Percentiles rank a stretch among this genome's conserved stretches.
Conservation (phyloP, 2,113 vertebrate species). For the Seriola quinqueradiata region DNA sequence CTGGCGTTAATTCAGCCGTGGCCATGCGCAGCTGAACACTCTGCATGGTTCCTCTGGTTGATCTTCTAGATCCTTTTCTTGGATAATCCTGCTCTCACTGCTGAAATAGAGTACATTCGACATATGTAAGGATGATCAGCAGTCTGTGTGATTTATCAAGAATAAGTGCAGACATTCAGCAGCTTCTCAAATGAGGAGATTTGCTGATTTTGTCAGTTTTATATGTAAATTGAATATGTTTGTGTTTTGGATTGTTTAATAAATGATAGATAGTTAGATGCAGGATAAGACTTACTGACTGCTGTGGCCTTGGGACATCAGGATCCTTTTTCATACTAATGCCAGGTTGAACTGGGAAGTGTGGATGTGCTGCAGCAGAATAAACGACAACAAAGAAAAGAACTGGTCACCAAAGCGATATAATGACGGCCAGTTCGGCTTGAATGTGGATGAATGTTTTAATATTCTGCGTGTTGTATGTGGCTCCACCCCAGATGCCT, state of each 20-base stretch:
- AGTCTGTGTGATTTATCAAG: no score
- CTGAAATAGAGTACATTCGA: conserved; percentile 26
- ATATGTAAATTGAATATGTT: background rate
- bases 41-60: conserved; percentile 28
- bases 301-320: background rate
- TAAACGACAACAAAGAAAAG: conserved; percentile 20
- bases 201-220: background rate
- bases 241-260: no score
- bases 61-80: conserved; percentile 36
- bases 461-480: conserved; percentile 45
- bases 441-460: conserved; percentile 36
- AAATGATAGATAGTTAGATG: no score
- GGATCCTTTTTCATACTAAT: background rate
- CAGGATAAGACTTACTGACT: background rate
- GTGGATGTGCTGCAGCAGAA: background rate
- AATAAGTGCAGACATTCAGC: background rate
- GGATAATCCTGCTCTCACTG: conserved; percentile 60
- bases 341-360: background rate
- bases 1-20: conserved; percentile 1
- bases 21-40: conserved; percentile 1
- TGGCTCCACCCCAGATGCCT: conserved; percentile 55
- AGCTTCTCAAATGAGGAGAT: background rate
- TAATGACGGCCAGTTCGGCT: conserved; percentile 1
- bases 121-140: conserved; percentile 10
- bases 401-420: background rate